phyloP scores from a whole-genome alignment of 2,113 vertebrate genomes.

The Dasyornis broadbenti region DNA sequence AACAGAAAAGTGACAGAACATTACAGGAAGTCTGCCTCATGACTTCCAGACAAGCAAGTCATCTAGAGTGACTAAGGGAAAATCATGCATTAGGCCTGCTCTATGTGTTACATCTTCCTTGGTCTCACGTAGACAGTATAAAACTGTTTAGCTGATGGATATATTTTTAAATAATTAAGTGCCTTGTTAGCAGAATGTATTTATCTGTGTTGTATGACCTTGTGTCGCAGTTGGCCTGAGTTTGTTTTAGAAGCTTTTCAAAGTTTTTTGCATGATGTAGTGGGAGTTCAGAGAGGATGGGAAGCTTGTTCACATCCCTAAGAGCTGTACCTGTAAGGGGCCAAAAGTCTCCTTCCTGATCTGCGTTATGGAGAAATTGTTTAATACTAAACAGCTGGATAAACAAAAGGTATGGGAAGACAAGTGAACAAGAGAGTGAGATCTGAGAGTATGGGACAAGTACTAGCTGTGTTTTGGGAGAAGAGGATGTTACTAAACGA shows the following conservation, averaged over 20 bases:
- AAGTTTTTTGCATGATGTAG: neutral
- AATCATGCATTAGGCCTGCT: neutral
- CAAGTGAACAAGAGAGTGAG: neutral
- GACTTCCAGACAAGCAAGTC: conserved; percentile 6
- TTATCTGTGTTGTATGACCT: neutral
- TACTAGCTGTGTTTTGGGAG: neutral
- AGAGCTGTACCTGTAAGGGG: too few relatives aligned
- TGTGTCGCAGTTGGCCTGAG: neutral
- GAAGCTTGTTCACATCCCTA: neutral
- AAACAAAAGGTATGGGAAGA: neutral
- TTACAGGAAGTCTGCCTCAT: conserved; percentile 18
- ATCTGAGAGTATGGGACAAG: neutral
- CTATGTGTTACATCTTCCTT: neutral
- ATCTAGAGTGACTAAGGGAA: conserved; percentile 32
- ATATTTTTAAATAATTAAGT: neutral
- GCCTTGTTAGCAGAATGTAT: neutral
- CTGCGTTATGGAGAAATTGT: neutral
- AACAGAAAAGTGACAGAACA: neutral
- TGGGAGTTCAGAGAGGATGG: neutral
- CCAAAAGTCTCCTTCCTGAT: neutral
- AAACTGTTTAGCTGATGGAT: neutral
- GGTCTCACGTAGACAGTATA: neutral
- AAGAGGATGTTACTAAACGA: neutral
- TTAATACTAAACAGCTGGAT: neutral
- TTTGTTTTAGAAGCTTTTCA: neutral